Conservation (phyloP, 2,113 vertebrate species). For the Pseudorasbora parva region DNA sequence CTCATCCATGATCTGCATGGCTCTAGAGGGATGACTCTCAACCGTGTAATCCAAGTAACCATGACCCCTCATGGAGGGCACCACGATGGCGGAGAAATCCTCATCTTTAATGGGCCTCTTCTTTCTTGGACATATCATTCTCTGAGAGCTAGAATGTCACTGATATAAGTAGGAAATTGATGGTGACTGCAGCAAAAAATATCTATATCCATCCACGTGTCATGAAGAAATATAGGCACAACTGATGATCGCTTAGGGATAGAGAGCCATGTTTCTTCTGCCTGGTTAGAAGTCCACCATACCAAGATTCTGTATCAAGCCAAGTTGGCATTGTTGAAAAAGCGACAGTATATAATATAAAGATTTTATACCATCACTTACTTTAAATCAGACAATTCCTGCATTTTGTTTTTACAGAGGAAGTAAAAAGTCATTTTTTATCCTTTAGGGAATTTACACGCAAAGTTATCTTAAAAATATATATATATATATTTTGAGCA, state of each 20-base stretch:
- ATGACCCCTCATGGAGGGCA: constrained; percentile 79
- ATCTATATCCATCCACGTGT: constrained; percentile 55
- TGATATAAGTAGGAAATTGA: neutral
- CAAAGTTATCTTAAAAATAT: neutral
- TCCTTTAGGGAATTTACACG: neutral
- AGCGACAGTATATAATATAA: neutral
- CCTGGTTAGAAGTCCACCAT: constrained; percentile 42
- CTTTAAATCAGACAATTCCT: neutral
- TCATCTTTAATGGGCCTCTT: constrained; percentile 68
- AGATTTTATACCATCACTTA: neutral
- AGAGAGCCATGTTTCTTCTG: constrained; percentile 41
- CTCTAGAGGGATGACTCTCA: constrained; percentile 74
- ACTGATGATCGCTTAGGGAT: constrained; percentile 43
- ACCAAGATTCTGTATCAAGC: constrained; percentile 21
- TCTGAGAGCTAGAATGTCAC: constrained; percentile 46
- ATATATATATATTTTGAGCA: neutral
- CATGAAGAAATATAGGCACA: constrained; percentile 55
- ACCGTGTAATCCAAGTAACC: constrained; percentile 82
- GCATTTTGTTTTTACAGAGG: neutral
- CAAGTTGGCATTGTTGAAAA: constrained; percentile 50
- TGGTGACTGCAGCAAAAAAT: neutral
- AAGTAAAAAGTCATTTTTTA: neutral
- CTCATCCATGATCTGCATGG: constrained; percentile 78
- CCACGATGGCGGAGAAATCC: constrained; percentile 75
- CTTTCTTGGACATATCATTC: constrained; percentile 77